Conservation (phyloP, 2,797 vertebrate species). For the Amphiprion clarkii region DNA sequence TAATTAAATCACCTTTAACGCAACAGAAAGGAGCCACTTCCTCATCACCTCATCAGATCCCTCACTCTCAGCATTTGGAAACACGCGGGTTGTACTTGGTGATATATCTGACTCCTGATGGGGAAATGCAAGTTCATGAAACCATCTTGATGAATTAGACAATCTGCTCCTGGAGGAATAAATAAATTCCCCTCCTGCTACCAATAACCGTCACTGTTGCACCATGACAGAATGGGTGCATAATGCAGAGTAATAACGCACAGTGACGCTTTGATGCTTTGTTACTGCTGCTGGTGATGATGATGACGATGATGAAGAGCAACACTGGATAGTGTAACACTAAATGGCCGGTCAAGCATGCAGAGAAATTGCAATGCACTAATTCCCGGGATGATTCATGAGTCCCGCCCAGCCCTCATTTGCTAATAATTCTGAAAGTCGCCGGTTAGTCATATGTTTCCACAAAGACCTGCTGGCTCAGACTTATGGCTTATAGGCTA, state of each 20-base stretch:
- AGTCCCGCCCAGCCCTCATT: slow-evolving; percentile 34
- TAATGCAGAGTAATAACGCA: slow-evolving; percentile 41
- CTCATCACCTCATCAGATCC: background rate
- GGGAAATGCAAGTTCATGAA: slow-evolving; percentile 6
- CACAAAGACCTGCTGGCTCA: slow-evolving; percentile 61
- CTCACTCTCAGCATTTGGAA: background rate
- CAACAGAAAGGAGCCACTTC: background rate
- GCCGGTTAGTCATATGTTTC: slow-evolving; percentile 55
- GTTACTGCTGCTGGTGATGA: slow-evolving; percentile 19
- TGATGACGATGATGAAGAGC: slow-evolving; percentile 48
- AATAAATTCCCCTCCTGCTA: slow-evolving; percentile 53
- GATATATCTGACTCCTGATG: slow-evolving; percentile 1
- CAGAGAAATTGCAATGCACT: slow-evolving; percentile 29
- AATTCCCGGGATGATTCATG: slow-evolving; percentile 60
- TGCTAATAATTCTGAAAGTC: slow-evolving; percentile 59
- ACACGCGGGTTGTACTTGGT: background rate
- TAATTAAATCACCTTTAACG: slow-evolving; percentile 17
- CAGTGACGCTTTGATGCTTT: slow-evolving; percentile 35
- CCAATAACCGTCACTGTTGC: slow-evolving; percentile 48
- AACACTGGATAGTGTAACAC: slow-evolving; percentile 10
- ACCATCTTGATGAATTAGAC: slow-evolving; percentile 40
- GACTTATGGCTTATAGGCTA: slow-evolving; percentile 48
- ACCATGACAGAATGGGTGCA: slow-evolving; percentile 54
- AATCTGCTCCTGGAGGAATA: slow-evolving; percentile 46
- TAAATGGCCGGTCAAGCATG: slow-evolving; percentile 48